These are phyloP conservation scores for Apamea anceps DNA, from an alignment of 2,888 invertebrate species.

Conservation along the genomic window DNA sequence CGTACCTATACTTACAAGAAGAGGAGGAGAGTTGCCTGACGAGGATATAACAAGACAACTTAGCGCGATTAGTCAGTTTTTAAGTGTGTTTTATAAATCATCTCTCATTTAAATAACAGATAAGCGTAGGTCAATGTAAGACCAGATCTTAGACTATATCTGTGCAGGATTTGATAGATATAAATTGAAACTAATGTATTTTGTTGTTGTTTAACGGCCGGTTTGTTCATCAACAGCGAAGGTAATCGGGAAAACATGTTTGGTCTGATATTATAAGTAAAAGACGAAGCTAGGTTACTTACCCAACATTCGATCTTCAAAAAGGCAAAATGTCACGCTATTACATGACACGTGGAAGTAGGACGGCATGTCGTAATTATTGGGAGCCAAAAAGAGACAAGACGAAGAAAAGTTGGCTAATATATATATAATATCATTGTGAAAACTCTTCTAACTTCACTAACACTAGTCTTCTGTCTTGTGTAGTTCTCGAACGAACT, in stretches of 20 bases:
- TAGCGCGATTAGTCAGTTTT: not conserved
- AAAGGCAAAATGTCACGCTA: not conserved
- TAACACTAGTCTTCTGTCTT: no score
- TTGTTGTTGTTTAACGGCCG: not conserved
- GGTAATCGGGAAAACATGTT: not conserved
- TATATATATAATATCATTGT: no score
- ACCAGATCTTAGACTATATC: not conserved
- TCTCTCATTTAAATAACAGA: constrained; percentile 9
- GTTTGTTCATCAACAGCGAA: not conserved
- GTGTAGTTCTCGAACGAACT: no score
- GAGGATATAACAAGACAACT: not conserved
- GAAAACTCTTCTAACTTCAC: no score
- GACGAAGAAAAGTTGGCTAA: not conserved
- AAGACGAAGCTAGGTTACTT: not conserved
- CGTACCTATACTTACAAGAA: not conserved
- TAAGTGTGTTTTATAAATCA: not conserved
- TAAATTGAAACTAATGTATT: not conserved
- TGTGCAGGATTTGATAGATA: constrained; percentile 37
- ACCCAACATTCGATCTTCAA: not conserved
- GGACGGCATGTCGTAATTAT: not conserved
- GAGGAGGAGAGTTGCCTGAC: no score
- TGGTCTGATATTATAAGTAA: not conserved
- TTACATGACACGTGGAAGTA: not conserved
- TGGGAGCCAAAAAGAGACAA: not conserved
- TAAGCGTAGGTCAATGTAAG: not conserved